Conservation (phyloP, 2,113 vertebrate species). For the Dicerorhinus sumatrensis region DNA sequence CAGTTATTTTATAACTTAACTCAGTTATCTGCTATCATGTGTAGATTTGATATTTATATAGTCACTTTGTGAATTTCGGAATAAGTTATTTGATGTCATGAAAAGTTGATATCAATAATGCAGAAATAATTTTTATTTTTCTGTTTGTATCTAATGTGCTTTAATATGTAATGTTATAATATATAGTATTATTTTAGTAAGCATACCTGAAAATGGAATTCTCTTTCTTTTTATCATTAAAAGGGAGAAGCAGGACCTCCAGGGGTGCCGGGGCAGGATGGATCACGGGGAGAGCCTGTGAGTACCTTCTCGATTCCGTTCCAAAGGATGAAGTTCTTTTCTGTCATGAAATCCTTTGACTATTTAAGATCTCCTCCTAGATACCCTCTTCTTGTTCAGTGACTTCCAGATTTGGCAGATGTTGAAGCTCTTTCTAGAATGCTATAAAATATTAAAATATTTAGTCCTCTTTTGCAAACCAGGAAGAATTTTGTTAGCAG, state of each 20-base stretch:
- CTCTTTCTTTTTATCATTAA: conserved; percentile 36
- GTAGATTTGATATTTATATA: neutral
- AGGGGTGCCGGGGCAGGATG: conserved; percentile 87
- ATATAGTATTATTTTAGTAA: neutral
- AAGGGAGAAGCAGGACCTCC: conserved; percentile 88
- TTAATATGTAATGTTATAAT: neutral
- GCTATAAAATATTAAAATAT: neutral
- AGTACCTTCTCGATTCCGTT: conserved; percentile 68
- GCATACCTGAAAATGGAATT: neutral
- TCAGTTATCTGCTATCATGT: neutral
- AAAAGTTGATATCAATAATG: neutral
- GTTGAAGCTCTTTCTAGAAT: neutral
- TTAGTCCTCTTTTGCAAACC: neutral
- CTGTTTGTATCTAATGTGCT: neutral
- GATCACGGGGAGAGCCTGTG: conserved; percentile 86
- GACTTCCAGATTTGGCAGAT: neutral
- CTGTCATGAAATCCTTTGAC: neutral
- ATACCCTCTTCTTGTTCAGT: neutral
- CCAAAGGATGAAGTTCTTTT: neutral
- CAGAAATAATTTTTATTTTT: neutral
- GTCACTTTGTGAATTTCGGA: neutral
- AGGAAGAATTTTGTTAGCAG: neutral
- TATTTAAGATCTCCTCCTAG: neutral
- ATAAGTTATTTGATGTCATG: neutral
- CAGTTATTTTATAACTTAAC: neutral